Evolutionary conservation across 1,140 invertebrate species (phyloP).

Genomic region (Oryctes rhinoceros): DNA sequence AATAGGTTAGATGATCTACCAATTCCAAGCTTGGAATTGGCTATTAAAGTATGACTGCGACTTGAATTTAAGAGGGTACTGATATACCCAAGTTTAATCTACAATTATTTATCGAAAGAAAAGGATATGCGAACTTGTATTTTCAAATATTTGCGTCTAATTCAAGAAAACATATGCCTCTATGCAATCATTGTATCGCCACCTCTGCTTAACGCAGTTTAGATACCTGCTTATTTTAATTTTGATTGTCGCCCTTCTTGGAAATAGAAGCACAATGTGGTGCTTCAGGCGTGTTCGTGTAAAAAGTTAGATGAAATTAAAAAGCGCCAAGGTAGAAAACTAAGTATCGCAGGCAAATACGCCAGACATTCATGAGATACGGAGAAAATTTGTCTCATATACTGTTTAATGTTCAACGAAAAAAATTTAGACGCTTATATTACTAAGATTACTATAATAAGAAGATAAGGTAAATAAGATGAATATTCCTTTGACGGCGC

Average conservation of each 20-base stretch:
- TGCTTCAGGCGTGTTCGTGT: background rate
- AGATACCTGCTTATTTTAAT: background rate
- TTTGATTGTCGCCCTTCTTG: background rate
- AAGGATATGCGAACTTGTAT: no score
- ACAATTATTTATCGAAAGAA: no score
- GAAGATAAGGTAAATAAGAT: background rate
- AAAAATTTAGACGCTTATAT: background rate
- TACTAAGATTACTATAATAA: background rate
- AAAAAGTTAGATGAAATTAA: conserved; percentile 22
- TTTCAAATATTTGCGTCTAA: no score
- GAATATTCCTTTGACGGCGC: background rate
- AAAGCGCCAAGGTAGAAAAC: background rate
- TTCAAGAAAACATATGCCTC: no score
- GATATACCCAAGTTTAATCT: no score
- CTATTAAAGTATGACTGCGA: no score
- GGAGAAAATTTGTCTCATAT: background rate
- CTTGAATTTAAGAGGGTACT: no score
- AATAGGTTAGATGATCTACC: no score
- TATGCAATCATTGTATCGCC: no score
- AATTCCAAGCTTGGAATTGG: no score
- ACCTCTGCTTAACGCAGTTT: no score
- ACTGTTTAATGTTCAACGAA: background rate
- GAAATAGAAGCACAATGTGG: background rate
- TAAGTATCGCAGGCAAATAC: background rate
- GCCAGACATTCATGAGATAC: background rate